Evolutionary conservation across 2,797 vertebrate genomes (phyloP).

Genomic region (Mus minutoides): DNA sequence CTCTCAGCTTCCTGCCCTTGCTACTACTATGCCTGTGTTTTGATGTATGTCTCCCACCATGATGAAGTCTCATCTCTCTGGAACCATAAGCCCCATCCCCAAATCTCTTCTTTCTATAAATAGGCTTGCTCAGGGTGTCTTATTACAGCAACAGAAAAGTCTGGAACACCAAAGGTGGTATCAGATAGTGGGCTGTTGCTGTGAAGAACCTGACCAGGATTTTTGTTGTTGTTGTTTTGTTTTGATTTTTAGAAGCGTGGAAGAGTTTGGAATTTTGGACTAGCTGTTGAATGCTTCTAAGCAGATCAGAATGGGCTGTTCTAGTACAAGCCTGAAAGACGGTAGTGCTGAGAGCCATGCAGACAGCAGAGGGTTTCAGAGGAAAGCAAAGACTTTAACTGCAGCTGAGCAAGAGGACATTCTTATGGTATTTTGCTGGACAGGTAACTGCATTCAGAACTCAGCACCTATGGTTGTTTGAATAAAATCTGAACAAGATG

Average conservation of each 20-base stretch:
- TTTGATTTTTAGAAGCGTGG: neutral
- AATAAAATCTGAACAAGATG: neutral
- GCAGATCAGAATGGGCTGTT: neutral
- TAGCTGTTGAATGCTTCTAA: neutral
- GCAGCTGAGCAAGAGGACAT: neutral
- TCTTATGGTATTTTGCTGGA: neutral
- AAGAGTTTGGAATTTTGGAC: neutral
- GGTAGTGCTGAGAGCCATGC: neutral
- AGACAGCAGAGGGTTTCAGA: neutral
- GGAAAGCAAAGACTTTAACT: neutral
- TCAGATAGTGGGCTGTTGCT: neutral
- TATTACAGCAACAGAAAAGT: neutral
- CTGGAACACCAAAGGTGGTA: neutral
- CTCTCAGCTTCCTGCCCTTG: neutral
- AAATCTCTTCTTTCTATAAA: neutral
- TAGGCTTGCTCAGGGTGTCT: neutral
- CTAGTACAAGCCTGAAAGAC: neutral
- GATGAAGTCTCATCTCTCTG: neutral
- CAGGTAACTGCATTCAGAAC: neutral
- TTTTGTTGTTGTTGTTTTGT: neutral
- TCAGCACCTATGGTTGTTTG: neutral
- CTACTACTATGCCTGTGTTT: no score
- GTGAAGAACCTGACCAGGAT: neutral
- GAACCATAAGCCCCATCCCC: neutral
- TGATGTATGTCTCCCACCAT: neutral